These are phyloP conservation scores for Rhombomys opimus DNA, from an alignment of 2,113 vertebrate species.

Conservation along the genomic window DNA sequence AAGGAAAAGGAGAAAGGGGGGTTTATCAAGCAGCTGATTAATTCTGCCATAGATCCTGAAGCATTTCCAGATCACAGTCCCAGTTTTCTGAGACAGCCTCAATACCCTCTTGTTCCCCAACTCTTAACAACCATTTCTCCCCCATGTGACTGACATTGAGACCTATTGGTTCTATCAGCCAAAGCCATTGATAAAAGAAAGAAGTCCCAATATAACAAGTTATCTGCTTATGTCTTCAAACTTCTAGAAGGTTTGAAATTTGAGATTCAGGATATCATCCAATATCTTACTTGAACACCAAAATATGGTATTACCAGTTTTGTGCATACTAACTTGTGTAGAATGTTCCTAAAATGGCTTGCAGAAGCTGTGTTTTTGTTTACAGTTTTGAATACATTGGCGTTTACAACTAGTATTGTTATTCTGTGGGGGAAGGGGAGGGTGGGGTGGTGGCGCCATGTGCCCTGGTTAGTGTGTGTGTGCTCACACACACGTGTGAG, in stretches of 20 bases:
- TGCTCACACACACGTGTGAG: not conserved
- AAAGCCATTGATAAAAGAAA: constrained; percentile 1
- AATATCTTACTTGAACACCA: constrained; percentile 26
- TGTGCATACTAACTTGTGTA: not conserved
- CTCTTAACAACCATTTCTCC: not conserved
- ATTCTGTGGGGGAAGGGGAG: not conserved
- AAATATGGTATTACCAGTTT: not conserved
- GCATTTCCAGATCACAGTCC: not conserved
- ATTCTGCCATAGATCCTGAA: not conserved
- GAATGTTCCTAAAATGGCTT: constrained; percentile 27
- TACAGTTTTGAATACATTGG: not conserved
- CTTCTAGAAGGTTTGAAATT: constrained; percentile 37
- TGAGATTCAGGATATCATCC: not conserved
- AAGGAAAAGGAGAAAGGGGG: not conserved
- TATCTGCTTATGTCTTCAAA: not conserved
- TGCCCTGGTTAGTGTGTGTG: not conserved
- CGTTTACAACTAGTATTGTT: too few relatives aligned
- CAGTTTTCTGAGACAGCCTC: not conserved
- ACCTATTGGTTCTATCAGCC: not conserved
- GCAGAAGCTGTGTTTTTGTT: not conserved
- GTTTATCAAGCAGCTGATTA: not conserved
- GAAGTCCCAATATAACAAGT: not conserved
- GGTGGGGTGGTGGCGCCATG: too few relatives aligned
- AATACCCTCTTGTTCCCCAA: not conserved
- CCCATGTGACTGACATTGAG: not conserved